Percentiles rank a stretch among this genome's conserved stretches.
Conservation (phyloP, 1,140 invertebrate species). For the Chymomyza costata region DNA sequence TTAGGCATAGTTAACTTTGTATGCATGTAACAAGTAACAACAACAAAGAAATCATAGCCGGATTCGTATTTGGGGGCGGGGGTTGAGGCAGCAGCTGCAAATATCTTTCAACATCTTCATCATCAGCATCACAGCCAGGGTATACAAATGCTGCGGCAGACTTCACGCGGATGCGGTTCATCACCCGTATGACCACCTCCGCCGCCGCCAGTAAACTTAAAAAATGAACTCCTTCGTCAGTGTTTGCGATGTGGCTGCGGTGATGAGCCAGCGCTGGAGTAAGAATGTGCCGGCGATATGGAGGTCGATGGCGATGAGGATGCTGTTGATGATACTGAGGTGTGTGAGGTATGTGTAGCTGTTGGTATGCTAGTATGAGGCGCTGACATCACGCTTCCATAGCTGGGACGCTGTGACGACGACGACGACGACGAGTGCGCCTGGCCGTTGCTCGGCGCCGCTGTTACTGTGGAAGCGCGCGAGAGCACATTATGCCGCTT, state of each 20-base stretch:
- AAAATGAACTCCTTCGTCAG: conserved; percentile 75
- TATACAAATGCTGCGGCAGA: conserved; percentile 70
- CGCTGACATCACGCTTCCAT: conserved; percentile 52
- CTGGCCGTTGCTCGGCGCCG: conserved; percentile 8
- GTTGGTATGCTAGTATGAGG: conserved; percentile 22
- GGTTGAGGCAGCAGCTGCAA: too few relatives aligned
- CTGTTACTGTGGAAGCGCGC: conserved; percentile 53
- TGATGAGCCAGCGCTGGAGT: conserved; percentile 38
- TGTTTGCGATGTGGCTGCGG: conserved; percentile 64
- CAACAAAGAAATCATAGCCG: too few relatives aligned
- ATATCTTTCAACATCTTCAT: background rate
- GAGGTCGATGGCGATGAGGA: conserved; percentile 32
- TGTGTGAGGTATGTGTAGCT: conserved; percentile 20
- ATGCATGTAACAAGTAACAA: too few relatives aligned
- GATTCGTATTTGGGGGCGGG: too few relatives aligned
- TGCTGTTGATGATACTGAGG: conserved; percentile 1
- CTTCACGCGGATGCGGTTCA: conserved; percentile 55
- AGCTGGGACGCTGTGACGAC: conserved; percentile 53
- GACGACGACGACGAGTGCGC: conserved; percentile 23
- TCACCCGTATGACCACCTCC: conserved; percentile 58
- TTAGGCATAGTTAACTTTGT: too few relatives aligned
- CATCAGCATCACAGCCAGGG: conserved; percentile 67
- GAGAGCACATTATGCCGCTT: conserved; percentile 71
- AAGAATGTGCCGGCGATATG: conserved; percentile 25
- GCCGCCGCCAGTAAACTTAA: conserved; percentile 54